Conservation (phyloP, 1,140 invertebrate genomes). For the Laupala kohalensis region DNA sequence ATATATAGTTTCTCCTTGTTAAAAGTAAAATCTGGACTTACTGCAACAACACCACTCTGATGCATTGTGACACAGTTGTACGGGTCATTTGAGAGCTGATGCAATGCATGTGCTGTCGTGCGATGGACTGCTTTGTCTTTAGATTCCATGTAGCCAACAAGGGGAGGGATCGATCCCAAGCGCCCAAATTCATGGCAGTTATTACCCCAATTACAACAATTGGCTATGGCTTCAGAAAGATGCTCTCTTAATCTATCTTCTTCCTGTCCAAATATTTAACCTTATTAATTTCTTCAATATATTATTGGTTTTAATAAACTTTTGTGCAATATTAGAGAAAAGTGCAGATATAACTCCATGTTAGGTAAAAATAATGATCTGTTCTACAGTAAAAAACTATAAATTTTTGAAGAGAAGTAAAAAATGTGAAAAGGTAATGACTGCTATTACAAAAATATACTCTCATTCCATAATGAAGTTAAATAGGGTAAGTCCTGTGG, state of each 20-base stretch:
- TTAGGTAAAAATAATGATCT: too few relatives aligned
- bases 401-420: too few relatives aligned
- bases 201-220: slow-evolving; percentile 71
- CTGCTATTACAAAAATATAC: too few relatives aligned
- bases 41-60: slow-evolving; percentile 58
- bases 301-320: background rate
- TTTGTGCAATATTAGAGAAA: too few relatives aligned
- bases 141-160: slow-evolving; percentile 67
- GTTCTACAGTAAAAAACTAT: too few relatives aligned
- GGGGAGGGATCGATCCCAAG: slow-evolving; percentile 70
- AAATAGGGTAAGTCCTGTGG: too few relatives aligned
- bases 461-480: too few relatives aligned
- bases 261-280: slow-evolving; percentile 36
- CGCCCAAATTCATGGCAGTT: slow-evolving; percentile 78
- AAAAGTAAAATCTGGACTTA: slow-evolving; percentile 25
- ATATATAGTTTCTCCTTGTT: too few relatives aligned
- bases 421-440: too few relatives aligned
- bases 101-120: slow-evolving; percentile 74
- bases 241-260: slow-evolving; percentile 72
- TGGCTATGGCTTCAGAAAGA: slow-evolving; percentile 78
- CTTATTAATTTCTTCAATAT: too few relatives aligned
- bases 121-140: slow-evolving; percentile 54
- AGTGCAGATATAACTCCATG: too few relatives aligned
- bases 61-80: slow-evolving; percentile 92
- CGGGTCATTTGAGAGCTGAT: slow-evolving; percentile 78